Base-by-base conservation (phyloP, 1,140 invertebrate species). In the Rhopalosiphum padi region DNA sequence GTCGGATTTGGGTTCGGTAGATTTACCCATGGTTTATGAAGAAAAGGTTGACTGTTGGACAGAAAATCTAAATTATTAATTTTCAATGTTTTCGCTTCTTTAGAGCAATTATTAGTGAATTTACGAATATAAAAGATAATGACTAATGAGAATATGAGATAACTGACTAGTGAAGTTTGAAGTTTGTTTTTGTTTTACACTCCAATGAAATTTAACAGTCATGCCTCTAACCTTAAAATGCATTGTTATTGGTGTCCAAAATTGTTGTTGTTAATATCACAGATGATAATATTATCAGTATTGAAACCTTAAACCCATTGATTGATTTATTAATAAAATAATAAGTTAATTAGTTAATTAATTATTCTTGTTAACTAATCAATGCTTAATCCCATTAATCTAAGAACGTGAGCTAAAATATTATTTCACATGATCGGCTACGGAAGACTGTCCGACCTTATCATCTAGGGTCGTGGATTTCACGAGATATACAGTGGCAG, bases 1-100 rank as follows among this genome's bases (percentile, higher is more conserved):
- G 23, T 94, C 94, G 11, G 91, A 9, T 85, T 94, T 94, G 0
- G 87, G 68, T 93, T 94, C 94, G 23, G 87, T 82, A 60, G 94
- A 82, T 23, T 87, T 77, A n/a, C 88, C 93, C 94, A 94, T 94
- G 30, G 21, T 86, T 55, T 90, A n/a, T 88, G 30, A 51, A 88
- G 0, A 85, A 25, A 15, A 3, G 9, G 8, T 43, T 25, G 43
- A 43, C 30, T 77, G 9, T 18, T 2, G 37, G 37, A 82, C n/a
- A 46, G 43, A n/a, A 86, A 86, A 4, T 25, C 46, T 25, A 7
- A 68, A 25, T 30, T 86, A 46, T 25, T 86, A 85, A 11, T 83
- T 83, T 41, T 7, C 35, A 25, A 2, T 4, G 35, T 41, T 41
- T 23, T 46, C 46, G 15, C 48, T 18, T 18, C 15, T 51, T 41